phyloP scores from a whole-genome alignment of 2,113 vertebrate species.

The Numenius arquata region DNA sequence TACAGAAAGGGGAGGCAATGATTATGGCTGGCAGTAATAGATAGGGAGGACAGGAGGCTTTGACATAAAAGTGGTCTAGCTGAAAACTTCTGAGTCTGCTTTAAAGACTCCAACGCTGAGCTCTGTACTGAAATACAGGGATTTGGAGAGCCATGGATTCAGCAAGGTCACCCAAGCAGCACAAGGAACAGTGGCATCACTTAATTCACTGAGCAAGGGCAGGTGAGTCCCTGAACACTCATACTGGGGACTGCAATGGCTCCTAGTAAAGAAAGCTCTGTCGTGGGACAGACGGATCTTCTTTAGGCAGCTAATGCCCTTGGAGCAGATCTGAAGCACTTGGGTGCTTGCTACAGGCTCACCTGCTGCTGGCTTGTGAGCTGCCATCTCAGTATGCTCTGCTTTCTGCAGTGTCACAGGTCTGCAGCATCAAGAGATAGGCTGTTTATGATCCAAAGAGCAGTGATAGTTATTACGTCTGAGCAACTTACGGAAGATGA shows the following conservation, averaged over 20 bases:
- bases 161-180: neutral
- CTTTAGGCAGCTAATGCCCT: neutral
- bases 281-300: neutral
- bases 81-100: neutral
- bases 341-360: neutral
- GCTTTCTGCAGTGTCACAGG: neutral
- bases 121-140: neutral
- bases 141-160: neutral
- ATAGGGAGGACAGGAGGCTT: neutral
- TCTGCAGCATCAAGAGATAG: neutral
- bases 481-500: neutral
- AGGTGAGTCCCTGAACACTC: neutral
- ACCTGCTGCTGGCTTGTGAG: neutral
- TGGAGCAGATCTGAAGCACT: neutral
- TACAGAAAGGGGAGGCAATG: neutral
- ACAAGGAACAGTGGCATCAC: neutral
- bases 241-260: neutral
- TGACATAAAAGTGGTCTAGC: neutral
- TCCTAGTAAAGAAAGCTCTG: neutral
- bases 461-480: fast-evolving
- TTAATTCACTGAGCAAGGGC: fast-evolving
- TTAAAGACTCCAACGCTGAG: neutral
- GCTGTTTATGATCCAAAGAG: neutral
- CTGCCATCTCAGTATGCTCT: neutral
- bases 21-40: neutral